Base-by-base conservation (phyloP, 2,113 vertebrate species). In the Cyphomyrus discorhynchus region DNA sequence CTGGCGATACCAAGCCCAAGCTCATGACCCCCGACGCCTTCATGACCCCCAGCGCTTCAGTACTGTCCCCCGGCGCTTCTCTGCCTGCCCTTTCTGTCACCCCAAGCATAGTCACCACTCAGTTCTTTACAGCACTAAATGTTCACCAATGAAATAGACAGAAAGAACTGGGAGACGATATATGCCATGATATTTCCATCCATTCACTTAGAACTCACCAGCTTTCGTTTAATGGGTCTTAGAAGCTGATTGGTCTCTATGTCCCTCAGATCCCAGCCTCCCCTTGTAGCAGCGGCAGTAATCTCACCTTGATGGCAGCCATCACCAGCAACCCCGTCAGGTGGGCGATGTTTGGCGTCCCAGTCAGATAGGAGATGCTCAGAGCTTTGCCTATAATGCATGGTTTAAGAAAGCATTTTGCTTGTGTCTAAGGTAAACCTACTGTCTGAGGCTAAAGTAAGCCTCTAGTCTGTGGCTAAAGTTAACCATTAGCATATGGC, bases 11-110 rank as follows among this genome's bases (percentile, higher is more conserved):
- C 66, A 98, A 98, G 93, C 97, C 97, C 31, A 99, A 99, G 91
- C 93, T 99, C 90, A 99, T 99, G 98, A 99, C 98, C 86, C 98
- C 98, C 0, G 98, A 99, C 8, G 98, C 98, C 8, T 99, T 99
- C 94, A 98, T 99, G 98, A 99, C 97, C 58, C 97, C 98, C 0
- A 99, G 97, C 91, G 91, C 97, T 91, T 99, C 98, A 82, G 96
- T 99, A 94, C 13, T 95, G 95, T 94, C 94, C 0, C 0, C 93
- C 0, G 1, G 13, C 15, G 0, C 46, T 17, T 19, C 27, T 49
- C 66, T 80, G 2, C n/a, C 88, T 17, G 15, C 42, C 45, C 15
- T 19, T 77, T 19, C 27, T 3, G 9, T 74, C 74, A 77, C 70
- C 13, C 70, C 31, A 47, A 84, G 21, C 82, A 45, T 45, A 47